These are phyloP conservation scores for Ornithoptera priamus DNA, from an alignment of 2,888 invertebrate species.

Conservation along the genomic window DNA sequence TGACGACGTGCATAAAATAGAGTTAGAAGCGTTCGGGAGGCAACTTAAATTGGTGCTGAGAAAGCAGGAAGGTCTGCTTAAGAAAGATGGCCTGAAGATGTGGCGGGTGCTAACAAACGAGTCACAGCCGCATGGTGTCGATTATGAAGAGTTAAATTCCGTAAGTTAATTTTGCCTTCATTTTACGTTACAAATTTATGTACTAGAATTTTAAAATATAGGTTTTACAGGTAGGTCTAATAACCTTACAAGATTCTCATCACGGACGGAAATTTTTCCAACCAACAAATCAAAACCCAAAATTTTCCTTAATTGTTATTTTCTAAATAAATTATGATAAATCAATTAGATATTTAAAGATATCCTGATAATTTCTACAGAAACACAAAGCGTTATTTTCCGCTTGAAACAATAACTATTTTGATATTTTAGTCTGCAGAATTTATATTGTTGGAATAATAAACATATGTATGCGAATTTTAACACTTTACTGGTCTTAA, in stretches of 20 bases:
- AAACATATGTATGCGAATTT: slow-evolving; percentile 20
- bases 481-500: slow-evolving; percentile 7
- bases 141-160: slow-evolving; percentile 87
- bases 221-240: too few species aligned
- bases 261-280: too few species aligned
- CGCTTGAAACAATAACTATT: not conserved
- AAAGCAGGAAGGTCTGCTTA: slow-evolving; percentile 88
- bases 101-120: slow-evolving; percentile 89
- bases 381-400: not conserved
- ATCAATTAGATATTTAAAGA: too few species aligned
- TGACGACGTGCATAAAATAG: slow-evolving; percentile 82
- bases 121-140: slow-evolving; percentile 87
- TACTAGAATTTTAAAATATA: too few species aligned
- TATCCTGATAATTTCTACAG: too few species aligned
- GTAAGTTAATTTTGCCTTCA: slow-evolving; percentile 71
- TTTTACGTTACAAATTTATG: too few species aligned
- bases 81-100: slow-evolving; percentile 88
- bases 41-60: slow-evolving; percentile 86
- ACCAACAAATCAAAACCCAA: too few species aligned
- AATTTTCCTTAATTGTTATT: too few species aligned
- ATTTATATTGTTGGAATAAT: slow-evolving; percentile 6
- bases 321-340: too few species aligned
- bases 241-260: too few species aligned
- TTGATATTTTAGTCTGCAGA: not conserved
- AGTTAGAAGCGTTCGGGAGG: slow-evolving; percentile 90